Evolutionary conservation across 2,888 invertebrate species (phyloP).

Genomic region (Geotrupes spiniger): DNA sequence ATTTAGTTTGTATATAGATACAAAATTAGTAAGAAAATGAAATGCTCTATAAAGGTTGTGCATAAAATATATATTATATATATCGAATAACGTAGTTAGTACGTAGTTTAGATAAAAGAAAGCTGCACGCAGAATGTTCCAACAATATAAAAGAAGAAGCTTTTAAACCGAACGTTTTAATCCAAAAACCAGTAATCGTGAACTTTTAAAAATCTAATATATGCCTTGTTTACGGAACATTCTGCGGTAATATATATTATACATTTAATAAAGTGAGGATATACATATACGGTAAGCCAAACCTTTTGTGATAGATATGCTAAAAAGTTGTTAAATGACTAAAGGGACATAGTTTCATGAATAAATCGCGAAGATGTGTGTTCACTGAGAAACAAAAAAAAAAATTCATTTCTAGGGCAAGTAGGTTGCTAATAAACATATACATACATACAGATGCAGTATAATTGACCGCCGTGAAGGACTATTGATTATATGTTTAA

Average conservation of each 20-base stretch:
- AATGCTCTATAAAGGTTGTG: conserved; percentile 32
- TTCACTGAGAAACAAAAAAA: conserved; percentile 5
- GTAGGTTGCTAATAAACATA: conserved; percentile 8
- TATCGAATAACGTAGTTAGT: conserved; percentile 11
- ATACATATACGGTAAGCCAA: conserved; percentile 27
- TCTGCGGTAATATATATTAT: conserved; percentile 4
- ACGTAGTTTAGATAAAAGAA: background rate
- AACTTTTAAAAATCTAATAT: background rate
- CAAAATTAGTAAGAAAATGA: conserved; percentile 18
- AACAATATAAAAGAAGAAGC: background rate
- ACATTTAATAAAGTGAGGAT: conserved; percentile 13
- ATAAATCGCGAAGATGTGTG: conserved; percentile 2
- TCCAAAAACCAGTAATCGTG: too few species aligned
- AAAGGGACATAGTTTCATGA: conserved; percentile 5
- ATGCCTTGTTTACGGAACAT: conserved; percentile 6
- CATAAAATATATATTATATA: conserved; percentile 20
- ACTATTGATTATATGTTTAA: too few species aligned
- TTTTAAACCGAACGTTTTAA: background rate
- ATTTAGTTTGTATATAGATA: conserved; percentile 29
- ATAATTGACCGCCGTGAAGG: conserved; percentile 4
- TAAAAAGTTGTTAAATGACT: conserved; percentile 2
- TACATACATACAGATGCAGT: conserved; percentile 7
- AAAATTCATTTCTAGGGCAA: background rate
- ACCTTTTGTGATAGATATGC: conserved; percentile 30
- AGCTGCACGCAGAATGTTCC: conserved; percentile 5